Evolutionary conservation across 1,140 invertebrate genomes (phyloP).

Genomic region (Drosophila ironensis): DNA sequence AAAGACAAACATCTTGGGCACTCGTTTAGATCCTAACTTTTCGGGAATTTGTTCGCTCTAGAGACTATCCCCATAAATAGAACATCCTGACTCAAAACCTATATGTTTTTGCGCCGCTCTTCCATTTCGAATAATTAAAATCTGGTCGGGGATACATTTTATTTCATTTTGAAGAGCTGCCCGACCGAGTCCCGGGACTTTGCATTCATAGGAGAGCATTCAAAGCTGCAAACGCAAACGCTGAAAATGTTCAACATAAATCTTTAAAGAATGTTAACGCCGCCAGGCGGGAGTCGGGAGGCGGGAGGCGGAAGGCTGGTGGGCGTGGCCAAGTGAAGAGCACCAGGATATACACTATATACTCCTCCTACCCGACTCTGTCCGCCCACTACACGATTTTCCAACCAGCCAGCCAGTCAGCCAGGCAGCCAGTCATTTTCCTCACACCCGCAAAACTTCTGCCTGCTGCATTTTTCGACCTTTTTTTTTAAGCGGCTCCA

Average conservation of each 20-base stretch:
- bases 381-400: conserved; percentile 17
- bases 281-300: not conserved
- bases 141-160: no score
- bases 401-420: conserved; percentile 19
- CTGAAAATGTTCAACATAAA: conserved; percentile 38
- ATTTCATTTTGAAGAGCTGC: no score
- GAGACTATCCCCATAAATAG: no score
- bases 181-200: not conserved
- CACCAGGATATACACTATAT: conserved; percentile 1
- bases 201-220: not conserved
- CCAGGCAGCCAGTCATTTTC: no score
- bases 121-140: no score
- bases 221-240: conserved; percentile 1
- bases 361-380: not conserved
- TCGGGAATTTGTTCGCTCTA: no score
- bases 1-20: no score
- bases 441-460: conserved; percentile 10
- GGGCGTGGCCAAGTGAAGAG: not conserved
- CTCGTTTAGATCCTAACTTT: no score
- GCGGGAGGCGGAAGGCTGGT: not conserved
- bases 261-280: conserved; percentile 27
- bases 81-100: no score
- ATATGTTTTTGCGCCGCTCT: no score
- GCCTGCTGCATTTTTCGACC: conserved; percentile 24
- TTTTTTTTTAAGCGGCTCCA: conserved; percentile 12